Percentiles rank a stretch among this genome's conserved stretches.
phyloP scores from a whole-genome alignment of 2,888 invertebrate genomes.

The Heteropelma amictum region DNA sequence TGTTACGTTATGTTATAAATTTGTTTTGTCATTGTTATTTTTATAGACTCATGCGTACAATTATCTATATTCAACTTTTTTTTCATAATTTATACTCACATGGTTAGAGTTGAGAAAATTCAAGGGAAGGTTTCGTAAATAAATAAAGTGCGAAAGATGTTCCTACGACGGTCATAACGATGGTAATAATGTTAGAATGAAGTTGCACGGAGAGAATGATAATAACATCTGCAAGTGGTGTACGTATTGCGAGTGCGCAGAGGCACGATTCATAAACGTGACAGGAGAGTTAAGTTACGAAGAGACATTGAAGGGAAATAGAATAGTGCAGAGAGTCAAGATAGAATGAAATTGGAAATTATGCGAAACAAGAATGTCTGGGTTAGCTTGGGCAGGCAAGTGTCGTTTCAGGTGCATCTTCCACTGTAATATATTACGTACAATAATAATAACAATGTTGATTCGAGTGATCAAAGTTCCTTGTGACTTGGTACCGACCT shows the following conservation, averaged over 20 bases:
- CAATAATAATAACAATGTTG: neutral
- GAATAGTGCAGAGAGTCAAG: slow-evolving; percentile 14
- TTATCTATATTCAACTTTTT: too few species aligned
- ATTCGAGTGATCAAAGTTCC: slow-evolving; percentile 6
- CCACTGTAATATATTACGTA: slow-evolving; percentile 34
- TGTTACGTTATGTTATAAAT: too few species aligned
- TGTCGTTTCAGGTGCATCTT: slow-evolving; percentile 17
- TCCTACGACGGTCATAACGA: slow-evolving; percentile 14
- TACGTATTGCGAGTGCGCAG: slow-evolving; percentile 35
- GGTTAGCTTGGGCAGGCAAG: neutral
- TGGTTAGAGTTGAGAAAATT: neutral
- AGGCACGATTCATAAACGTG: slow-evolving; percentile 35
- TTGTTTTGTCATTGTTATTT: too few species aligned
- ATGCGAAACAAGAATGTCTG: slow-evolving; percentile 8
- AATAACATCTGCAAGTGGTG: slow-evolving; percentile 29
- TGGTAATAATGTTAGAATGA: slow-evolving; percentile 39
- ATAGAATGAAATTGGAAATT: slow-evolving; percentile 52
- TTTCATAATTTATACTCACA: too few species aligned
- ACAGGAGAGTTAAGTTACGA: slow-evolving; percentile 8
- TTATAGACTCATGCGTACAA: too few species aligned
- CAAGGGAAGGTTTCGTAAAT: slow-evolving; percentile 15
- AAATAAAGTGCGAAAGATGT: slow-evolving; percentile 34
- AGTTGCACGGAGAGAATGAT: slow-evolving; percentile 33
- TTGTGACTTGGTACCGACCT: neutral
- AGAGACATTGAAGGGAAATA: slow-evolving; percentile 12